These are phyloP conservation scores for Chrysopa pallens DNA, from an alignment of 1,140 invertebrate genomes.

Conservation along the genomic window DNA sequence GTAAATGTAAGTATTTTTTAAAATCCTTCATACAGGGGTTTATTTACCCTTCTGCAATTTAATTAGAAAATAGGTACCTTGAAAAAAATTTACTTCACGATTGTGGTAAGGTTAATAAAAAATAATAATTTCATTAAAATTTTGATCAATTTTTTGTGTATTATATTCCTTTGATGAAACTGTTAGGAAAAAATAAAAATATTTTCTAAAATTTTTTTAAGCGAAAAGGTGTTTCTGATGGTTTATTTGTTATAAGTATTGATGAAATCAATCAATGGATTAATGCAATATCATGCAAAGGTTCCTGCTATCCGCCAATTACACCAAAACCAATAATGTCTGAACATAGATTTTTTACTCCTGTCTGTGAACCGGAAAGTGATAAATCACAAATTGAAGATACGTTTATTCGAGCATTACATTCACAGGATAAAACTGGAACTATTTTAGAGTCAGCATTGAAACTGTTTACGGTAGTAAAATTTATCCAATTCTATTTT, in stretches of 20 bases:
- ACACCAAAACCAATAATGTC: constrained; percentile 65
- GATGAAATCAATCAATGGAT: constrained; percentile 59
- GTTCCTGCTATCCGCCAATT: constrained; percentile 67
- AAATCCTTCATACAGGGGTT: constrained; percentile 1
- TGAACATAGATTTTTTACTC: constrained; percentile 48
- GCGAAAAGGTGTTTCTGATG: constrained; percentile 53
- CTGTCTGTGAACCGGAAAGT: constrained; percentile 60
- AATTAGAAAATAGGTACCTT: neutral
- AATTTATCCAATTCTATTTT: constrained; percentile 5
- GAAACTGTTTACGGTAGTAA: constrained; percentile 70
- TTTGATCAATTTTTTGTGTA: no score
- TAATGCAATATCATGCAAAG: constrained; percentile 72
- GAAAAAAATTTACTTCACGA: neutral
- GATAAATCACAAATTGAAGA: constrained; percentile 75
- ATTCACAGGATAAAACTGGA: constrained; percentile 37
- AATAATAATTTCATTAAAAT: neutral
- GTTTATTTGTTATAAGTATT: constrained; percentile 63
- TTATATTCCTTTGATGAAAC: no score
- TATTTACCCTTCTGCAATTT: constrained; percentile 3
- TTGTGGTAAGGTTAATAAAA: neutral
- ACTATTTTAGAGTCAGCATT: constrained; percentile 57
- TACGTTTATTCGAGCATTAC: constrained; percentile 41
- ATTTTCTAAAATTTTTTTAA: constrained; percentile 17
- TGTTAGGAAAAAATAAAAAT: no score
- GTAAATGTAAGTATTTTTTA: constrained; percentile 32